These are phyloP conservation scores for Lordiphosa clarofinis DNA, from an alignment of 1,140 invertebrate genomes.

Conservation along the genomic window DNA sequence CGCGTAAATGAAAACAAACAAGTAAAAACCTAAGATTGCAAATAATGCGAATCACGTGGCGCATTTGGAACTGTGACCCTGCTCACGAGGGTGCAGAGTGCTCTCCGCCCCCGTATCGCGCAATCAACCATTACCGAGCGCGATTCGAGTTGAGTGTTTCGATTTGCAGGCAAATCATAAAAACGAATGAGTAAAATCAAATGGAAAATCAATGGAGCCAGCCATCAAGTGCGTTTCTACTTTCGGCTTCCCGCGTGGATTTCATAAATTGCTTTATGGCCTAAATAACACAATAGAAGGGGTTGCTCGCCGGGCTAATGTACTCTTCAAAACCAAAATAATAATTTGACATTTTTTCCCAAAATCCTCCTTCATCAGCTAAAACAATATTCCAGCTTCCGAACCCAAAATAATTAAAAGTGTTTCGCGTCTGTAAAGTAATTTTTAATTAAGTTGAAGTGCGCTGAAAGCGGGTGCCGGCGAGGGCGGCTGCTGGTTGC, in stretches of 20 bases:
- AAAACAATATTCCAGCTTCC: conserved; percentile 41
- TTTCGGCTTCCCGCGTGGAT: conserved; percentile 10
- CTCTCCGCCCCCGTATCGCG: conserved; percentile 31
- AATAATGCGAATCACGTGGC: conserved; percentile 76
- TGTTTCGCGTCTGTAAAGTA: conserved; percentile 77
- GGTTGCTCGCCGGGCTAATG: neutral
- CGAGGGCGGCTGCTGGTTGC: conserved; percentile 40
- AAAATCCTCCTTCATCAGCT: neutral
- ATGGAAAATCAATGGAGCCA: conserved; percentile 74
- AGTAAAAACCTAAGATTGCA: conserved; percentile 70
- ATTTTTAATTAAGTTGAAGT: conserved; percentile 78
- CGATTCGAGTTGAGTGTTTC: conserved; percentile 72
- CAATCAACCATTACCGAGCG: conserved; percentile 72
- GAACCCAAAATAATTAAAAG: conserved; percentile 78
- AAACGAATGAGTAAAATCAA: conserved; percentile 77
- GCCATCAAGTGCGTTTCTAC: conserved; percentile 58
- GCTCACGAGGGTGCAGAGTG: neutral
- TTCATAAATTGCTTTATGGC: conserved; percentile 53
- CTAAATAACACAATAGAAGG: conserved; percentile 46
- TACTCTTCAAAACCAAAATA: neutral
- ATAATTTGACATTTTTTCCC: conserved; percentile 7
- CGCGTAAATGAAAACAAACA: conserved; percentile 41
- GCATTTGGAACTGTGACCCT: conserved; percentile 34
- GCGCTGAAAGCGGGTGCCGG: conserved; percentile 46
- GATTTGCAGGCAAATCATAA: conserved; percentile 76